Conservation (phyloP, 2,888 invertebrate species). For the Drosophila mimetica region DNA sequence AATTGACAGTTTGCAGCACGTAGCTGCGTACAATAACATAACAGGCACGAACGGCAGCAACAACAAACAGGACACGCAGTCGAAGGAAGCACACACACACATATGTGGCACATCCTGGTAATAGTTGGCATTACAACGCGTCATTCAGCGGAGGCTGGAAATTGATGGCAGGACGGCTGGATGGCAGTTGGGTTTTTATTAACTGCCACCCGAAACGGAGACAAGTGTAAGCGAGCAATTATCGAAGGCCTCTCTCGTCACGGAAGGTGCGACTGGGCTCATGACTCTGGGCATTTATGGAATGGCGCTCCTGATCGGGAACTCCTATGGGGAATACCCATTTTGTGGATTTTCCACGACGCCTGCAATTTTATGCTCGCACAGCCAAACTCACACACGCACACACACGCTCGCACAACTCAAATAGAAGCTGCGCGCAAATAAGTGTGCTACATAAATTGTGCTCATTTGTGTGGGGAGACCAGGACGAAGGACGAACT, state of each 20-base stretch:
- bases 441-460: conserved; percentile 53
- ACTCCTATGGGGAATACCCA: background rate
- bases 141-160: conserved; percentile 36
- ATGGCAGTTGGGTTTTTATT: conserved; percentile 54
- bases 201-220: conserved; percentile 38
- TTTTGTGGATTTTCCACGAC: background rate
- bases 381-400: conserved; percentile 19
- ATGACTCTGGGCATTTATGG: conserved; percentile 18
- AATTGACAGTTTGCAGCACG: conserved; percentile 68
- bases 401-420: conserved; percentile 20
- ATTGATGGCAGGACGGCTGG: conserved; percentile 31
- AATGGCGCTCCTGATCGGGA: conserved; percentile 6
- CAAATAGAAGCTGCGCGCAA: conserved; percentile 50
- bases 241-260: conserved; percentile 29
- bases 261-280: conserved; percentile 6
- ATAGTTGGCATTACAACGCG: conserved; percentile 60
- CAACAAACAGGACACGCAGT: conserved; percentile 38
- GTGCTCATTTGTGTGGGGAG: conserved; percentile 50
- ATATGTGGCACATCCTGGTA: conserved; percentile 45
- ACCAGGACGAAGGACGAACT: conserved; percentile 36
- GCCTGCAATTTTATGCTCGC: conserved; percentile 43
- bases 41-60: conserved; percentile 49
- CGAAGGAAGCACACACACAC: conserved; percentile 6
- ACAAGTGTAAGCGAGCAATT: conserved; percentile 44
- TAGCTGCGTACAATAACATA: conserved; percentile 55